Conservation (phyloP, 2,113 vertebrate genomes). For the Plotosus lineatus region DNA sequence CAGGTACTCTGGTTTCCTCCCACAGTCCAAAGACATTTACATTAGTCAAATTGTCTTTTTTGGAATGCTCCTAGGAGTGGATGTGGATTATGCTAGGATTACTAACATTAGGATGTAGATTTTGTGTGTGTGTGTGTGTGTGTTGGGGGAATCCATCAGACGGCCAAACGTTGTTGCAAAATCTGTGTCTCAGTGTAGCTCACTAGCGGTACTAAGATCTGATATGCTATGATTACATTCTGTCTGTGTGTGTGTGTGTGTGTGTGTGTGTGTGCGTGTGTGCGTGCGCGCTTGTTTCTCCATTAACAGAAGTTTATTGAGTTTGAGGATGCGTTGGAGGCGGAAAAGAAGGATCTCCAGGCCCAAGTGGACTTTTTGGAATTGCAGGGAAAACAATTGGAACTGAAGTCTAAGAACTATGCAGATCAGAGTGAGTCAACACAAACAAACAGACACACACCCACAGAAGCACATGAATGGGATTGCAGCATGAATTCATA, state of each 20-base stretch:
- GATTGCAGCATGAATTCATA: not conserved
- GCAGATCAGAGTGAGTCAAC: conserved; percentile 82
- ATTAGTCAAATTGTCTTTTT: no score
- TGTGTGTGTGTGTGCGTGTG: not conserved
- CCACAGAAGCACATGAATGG: not conserved
- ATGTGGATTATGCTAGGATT: no score
- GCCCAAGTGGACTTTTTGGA: conserved; percentile 89
- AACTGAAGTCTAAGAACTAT: conserved; percentile 95
- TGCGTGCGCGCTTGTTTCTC: not conserved
- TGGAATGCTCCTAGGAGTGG: no score
- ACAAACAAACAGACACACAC: not conserved
- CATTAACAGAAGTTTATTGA: conserved; percentile 92
- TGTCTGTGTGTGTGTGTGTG: not conserved
- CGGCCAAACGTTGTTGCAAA: not conserved
- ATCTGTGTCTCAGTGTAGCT: not conserved
- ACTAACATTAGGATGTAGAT: not conserved
- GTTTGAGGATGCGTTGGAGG: conserved; percentile 95
- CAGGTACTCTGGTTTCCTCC: no score
- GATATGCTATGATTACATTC: not conserved
- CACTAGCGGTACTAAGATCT: not conserved
- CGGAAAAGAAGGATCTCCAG: conserved; percentile 97
- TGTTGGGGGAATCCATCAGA: not conserved
- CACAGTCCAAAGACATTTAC: no score
- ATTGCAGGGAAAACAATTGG: conserved; percentile 90
- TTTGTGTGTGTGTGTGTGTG: not conserved